Conservation (phyloP, 1,140 invertebrate species). For the Bombyx mandarina region DNA sequence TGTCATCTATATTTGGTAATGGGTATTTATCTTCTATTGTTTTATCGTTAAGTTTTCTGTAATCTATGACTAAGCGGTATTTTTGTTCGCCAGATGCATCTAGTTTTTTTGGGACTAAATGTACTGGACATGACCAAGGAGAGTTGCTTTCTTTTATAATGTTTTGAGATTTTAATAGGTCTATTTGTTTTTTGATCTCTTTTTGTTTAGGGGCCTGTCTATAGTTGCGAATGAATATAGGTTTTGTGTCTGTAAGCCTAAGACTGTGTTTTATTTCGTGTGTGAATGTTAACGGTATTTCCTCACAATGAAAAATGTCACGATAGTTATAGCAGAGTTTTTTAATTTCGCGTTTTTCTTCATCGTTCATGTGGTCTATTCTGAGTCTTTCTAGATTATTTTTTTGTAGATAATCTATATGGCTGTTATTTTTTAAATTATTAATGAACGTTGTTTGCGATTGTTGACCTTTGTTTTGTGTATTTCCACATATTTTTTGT, state of each 20-base stretch:
- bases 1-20: not conserved
- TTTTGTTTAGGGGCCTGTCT: conserved; percentile 13
- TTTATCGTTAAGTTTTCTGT: conserved; percentile 1
- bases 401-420: conserved; percentile 2
- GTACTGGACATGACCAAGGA: conserved; percentile 5
- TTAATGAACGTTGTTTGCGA: not conserved
- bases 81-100: conserved; percentile 1
- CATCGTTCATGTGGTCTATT: conserved; percentile 21
- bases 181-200: conserved; percentile 6
- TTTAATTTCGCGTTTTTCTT: conserved; percentile 19
- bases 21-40: conserved; percentile 4
- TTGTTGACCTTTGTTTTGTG: too few species aligned
- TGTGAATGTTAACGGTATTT: conserved; percentile 27
- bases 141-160: conserved; percentile 2
- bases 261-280: conserved; percentile 27
- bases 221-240: conserved; percentile 22
- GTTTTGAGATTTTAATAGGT: not conserved
- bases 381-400: conserved; percentile 16
- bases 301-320: conserved; percentile 24
- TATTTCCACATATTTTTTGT: not conserved
- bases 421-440: not conserved
- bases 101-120: conserved; percentile 1
- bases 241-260: conserved; percentile 18
- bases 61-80: conserved; percentile 1
- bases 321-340: conserved; percentile 23